Evolutionary conservation across 2,797 vertebrate species (phyloP).

Genomic region (Furcifer pardalis): DNA sequence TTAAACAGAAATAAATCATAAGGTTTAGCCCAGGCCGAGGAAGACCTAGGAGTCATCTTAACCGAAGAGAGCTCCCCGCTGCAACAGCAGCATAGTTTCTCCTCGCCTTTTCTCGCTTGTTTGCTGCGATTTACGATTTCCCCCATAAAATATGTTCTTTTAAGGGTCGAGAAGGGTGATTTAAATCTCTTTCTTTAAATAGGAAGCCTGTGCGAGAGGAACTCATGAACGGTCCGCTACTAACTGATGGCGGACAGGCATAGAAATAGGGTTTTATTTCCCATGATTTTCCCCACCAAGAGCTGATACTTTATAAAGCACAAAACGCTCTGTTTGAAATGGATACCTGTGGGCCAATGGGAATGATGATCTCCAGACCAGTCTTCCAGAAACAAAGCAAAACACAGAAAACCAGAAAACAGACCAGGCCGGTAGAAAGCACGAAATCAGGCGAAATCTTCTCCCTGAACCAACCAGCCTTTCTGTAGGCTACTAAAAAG

Average conservation of each 20-base stretch:
- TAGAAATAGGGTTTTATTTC: not conserved
- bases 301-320: not conserved
- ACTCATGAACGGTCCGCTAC: not conserved
- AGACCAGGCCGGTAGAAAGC: conserved; percentile 64
- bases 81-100: too few relatives aligned
- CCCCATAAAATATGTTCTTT: not conserved
- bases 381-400: conserved; percentile 54
- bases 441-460: conserved; percentile 75
- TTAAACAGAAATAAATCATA: not conserved
- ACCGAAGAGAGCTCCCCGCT: conserved; percentile 20
- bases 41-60: not conserved
- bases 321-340: not conserved
- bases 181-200: not conserved
- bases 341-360: conserved; percentile 47
- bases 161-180: not conserved
- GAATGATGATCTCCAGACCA: conserved; percentile 48
- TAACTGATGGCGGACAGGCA: not conserved
- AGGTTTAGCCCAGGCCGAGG: conserved; percentile 21
- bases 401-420: too few relatives aligned
- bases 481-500: conserved; percentile 20
- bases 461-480: conserved; percentile 53
- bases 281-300: not conserved
- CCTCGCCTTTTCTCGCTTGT: not conserved
- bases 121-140: not conserved
- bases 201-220: not conserved